Percentiles rank a stretch among this genome's conserved stretches.
Evolutionary conservation across 2,888 invertebrate genomes (phyloP).

Genomic region (Ophion slaviceki): DNA sequence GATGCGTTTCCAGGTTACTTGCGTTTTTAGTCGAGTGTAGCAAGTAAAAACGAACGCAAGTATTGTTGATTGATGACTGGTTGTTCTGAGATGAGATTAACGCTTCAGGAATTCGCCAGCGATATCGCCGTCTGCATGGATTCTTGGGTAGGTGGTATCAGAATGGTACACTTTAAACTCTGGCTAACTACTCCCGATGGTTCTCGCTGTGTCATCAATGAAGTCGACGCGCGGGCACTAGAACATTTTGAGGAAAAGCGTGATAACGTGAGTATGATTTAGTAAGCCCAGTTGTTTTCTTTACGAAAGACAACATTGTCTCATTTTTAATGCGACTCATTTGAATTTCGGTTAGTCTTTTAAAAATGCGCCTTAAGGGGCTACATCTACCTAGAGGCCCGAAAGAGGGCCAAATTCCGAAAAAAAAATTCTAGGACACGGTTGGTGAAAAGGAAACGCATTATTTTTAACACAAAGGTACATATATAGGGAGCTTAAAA

Average conservation of each 20-base stretch:
- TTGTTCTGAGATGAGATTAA: conserved; percentile 28
- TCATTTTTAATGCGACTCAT: background rate
- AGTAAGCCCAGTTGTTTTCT: background rate
- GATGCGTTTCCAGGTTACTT: too few species aligned
- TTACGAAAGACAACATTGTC: background rate
- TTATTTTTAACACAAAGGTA: too few species aligned
- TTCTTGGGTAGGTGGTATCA: conserved; percentile 95
- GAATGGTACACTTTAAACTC: conserved; percentile 88
- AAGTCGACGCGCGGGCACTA: conserved; percentile 88
- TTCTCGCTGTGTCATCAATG: conserved; percentile 87
- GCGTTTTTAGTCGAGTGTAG: too few species aligned
- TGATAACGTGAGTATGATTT: conserved; percentile 84
- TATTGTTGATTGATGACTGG: background rate
- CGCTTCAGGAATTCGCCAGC: conserved; percentile 88
- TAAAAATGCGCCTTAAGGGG: too few species aligned
- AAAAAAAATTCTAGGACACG: too few species aligned
- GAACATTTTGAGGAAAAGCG: conserved; percentile 90
- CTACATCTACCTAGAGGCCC: too few species aligned
- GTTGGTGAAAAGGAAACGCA: too few species aligned
- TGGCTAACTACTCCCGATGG: conserved; percentile 88
- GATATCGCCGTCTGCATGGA: conserved; percentile 95
- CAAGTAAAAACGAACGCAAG: background rate
- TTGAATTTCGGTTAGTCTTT: background rate
- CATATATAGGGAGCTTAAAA: too few species aligned
- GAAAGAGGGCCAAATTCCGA: too few species aligned